phyloP scores from a whole-genome alignment of 2,113 vertebrate genomes.

The Recurvirostra avosetta region DNA sequence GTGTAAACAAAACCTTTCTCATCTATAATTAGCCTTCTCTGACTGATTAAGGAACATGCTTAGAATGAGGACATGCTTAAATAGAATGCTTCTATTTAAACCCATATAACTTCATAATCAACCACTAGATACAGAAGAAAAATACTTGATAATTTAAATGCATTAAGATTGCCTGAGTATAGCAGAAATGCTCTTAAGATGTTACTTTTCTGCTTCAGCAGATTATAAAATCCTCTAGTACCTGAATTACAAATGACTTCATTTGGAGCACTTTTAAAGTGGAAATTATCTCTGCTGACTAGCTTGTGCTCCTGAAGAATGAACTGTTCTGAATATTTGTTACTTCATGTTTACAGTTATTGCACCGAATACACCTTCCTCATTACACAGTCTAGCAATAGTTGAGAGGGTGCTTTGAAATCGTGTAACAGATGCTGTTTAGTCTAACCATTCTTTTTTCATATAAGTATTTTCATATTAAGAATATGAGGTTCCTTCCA shows the following conservation, averaged over 20 bases:
- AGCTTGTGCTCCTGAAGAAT: neutral
- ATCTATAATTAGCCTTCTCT: slow-evolving; percentile 66
- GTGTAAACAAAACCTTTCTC: slow-evolving; percentile 67
- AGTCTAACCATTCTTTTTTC: neutral
- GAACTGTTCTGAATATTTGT: neutral
- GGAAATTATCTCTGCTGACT: neutral
- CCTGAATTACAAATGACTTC: neutral
- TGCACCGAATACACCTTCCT: neutral
- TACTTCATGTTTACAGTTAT: neutral
- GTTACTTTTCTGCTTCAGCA: slow-evolving; percentile 18
- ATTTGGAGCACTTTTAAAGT: neutral
- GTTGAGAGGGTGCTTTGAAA: neutral
- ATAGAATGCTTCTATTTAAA: slow-evolving; percentile 58
- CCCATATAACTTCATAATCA: slow-evolving; percentile 47
- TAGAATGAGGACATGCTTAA: slow-evolving; percentile 59
- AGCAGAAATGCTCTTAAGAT: slow-evolving; percentile 19
- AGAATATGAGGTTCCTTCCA: neutral
- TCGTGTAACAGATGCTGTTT: neutral
- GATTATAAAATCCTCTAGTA: slow-evolving; percentile 8
- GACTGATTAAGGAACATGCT: slow-evolving; percentile 62
- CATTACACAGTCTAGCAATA: neutral
- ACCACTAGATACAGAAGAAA: slow-evolving; percentile 33
- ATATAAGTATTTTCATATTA: neutral
- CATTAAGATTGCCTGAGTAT: neutral
- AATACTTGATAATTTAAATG: slow-evolving; percentile 40